These are phyloP conservation scores for Epsilonema sp. DNA, from an alignment of 2,888 invertebrate species.

Conservation along the genomic window DNA sequence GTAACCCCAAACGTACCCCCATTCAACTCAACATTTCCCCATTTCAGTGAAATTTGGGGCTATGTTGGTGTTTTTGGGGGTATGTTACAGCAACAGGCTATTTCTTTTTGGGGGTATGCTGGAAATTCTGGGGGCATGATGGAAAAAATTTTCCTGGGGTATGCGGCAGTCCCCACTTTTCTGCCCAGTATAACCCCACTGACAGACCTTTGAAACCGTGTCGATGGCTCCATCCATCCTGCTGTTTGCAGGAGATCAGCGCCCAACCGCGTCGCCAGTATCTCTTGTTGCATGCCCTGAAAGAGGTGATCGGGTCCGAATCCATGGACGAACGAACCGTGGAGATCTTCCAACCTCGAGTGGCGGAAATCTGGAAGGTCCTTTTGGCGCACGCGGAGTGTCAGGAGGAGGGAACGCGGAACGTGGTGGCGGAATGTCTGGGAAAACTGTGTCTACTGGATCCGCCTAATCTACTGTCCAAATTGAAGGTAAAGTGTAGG, in stretches of 20 bases:
- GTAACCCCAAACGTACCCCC: no score
- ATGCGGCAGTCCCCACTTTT: no score
- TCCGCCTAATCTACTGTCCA: conserved; percentile 64
- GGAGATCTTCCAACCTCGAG: conserved; percentile 12
- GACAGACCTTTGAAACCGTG: no score
- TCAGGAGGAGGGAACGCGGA: conserved; percentile 88
- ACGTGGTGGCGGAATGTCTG: conserved; percentile 94
- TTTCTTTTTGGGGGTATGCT: no score
- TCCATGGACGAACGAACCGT: conserved; percentile 7
- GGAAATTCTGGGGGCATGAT: no score
- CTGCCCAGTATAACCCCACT: no score
- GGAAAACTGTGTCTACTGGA: conserved; percentile 83
- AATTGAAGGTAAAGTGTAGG: conserved; percentile 58
- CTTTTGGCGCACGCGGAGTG: conserved; percentile 86
- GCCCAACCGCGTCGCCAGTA: conserved; percentile 85
- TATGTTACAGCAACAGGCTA: no score
- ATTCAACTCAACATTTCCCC: no score
- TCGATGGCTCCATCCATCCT: no score
- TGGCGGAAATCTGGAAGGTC: conserved; percentile 36
- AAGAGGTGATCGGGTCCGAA: conserved; percentile 43
- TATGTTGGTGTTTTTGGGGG: no score
- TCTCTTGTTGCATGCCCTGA: conserved; percentile 77
- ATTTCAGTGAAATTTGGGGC: no score
- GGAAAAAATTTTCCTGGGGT: no score
- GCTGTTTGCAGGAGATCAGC: conserved; percentile 74